Evolutionary conservation across 2,888 invertebrate species (phyloP).

Genomic region (Diplolepis rosae): DNA sequence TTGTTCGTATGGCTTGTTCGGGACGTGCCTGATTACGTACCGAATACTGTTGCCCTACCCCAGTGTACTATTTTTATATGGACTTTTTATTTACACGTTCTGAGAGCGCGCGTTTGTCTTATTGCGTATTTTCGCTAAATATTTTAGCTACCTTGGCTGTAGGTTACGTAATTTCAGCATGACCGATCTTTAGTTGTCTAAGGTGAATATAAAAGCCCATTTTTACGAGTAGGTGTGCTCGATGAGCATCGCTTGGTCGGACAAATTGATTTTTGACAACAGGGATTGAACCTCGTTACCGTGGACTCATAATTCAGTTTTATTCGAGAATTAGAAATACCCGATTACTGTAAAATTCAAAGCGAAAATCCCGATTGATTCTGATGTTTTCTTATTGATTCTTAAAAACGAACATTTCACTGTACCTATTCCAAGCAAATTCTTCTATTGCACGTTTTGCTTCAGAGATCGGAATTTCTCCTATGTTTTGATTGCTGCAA

Average conservation of each 20-base stretch:
- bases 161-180: conserved; percentile 60
- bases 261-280: conserved; percentile 56
- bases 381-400: background rate
- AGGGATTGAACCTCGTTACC: conserved; percentile 28
- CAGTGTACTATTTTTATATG: conserved; percentile 64
- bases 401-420: too few species aligned
- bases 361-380: background rate
- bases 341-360: background rate
- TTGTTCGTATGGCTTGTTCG: conserved; percentile 32
- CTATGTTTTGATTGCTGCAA: background rate
- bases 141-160: conserved; percentile 58
- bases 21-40: conserved; percentile 28
- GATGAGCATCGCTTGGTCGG: conserved; percentile 44
- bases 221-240: conserved; percentile 50
- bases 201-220: conserved; percentile 41
- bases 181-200: conserved; percentile 51
- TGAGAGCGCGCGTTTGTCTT: conserved; percentile 53
- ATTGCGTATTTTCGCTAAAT: conserved; percentile 59
- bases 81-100: conserved; percentile 46
- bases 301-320: background rate
- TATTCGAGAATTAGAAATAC: background rate
- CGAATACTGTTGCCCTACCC: conserved; percentile 50
- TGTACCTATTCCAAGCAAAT: too few species aligned
- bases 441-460: background rate
- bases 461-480: background rate